These are phyloP conservation scores for Enteromius radiatus DNA, from an alignment of 2,797 vertebrate species.

Conservation along the genomic window DNA sequence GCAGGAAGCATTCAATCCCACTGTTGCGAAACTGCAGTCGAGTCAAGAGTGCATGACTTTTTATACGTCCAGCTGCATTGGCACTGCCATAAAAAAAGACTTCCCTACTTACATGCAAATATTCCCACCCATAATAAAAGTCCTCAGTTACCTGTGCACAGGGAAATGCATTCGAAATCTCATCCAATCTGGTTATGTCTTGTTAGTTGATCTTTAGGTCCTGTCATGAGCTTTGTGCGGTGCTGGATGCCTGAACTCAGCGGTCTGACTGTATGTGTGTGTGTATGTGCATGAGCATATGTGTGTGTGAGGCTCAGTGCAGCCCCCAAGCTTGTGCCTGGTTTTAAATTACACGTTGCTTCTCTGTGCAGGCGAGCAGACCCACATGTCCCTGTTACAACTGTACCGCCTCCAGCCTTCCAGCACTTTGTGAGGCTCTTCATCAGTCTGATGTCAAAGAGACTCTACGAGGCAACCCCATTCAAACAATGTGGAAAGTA, in stretches of 20 bases:
- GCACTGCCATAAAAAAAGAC: conserved; percentile 2
- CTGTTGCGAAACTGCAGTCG: not conserved
- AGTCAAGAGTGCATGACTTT: conserved; percentile 8
- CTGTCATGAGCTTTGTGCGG: conserved; percentile 39
- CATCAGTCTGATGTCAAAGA: conserved; percentile 23
- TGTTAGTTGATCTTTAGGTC: conserved; percentile 35
- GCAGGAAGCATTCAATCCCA: not conserved
- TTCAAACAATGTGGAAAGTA: conserved; percentile 15
- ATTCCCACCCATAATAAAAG: conserved; percentile 15
- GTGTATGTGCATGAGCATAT: conserved; percentile 48
- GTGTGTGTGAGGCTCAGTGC: conserved; percentile 55
- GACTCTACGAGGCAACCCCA: conserved; percentile 4
- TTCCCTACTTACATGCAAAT: conserved; percentile 19
- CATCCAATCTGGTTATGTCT: conserved; percentile 49
- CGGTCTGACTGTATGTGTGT: conserved; percentile 37
- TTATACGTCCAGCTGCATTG: conserved; percentile 22
- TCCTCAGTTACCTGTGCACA: conserved; percentile 52
- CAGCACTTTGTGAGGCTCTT: conserved; percentile 24
- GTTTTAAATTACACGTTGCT: conserved; percentile 65
- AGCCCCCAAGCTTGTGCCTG: conserved; percentile 53
- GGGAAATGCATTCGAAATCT: conserved; percentile 41
- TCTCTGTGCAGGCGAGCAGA: conserved; percentile 49
- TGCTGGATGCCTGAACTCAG: conserved; percentile 44
- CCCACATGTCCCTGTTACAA: conserved; percentile 45
- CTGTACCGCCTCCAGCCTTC: conserved; percentile 52